Evolutionary conservation across 2,797 vertebrate genomes (phyloP).

Genomic region (Pseudochirops cupreus): DNA sequence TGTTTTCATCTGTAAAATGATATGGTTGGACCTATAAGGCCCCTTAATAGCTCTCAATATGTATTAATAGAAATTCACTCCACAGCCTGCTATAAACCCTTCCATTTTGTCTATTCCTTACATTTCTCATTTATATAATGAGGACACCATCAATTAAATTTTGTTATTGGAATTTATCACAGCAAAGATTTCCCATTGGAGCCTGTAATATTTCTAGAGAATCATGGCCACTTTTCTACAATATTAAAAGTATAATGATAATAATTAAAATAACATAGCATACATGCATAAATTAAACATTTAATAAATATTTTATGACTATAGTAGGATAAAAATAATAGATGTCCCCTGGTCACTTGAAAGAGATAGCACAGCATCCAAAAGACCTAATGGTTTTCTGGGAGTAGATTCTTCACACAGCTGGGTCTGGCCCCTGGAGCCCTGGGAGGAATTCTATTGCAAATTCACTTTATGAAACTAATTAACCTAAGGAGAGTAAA

Average conservation of each 20-base stretch:
- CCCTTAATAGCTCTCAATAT: background rate
- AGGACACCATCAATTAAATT: background rate
- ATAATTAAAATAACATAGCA: slow-evolving; percentile 22
- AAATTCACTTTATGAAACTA: slow-evolving; percentile 60
- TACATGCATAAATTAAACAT: slow-evolving; percentile 25
- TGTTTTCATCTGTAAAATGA: background rate
- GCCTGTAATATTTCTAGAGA: slow-evolving; percentile 38
- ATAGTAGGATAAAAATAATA: slow-evolving; percentile 24
- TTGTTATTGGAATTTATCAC: background rate
- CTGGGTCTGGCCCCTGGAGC: slow-evolving; percentile 45
- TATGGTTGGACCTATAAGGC: background rate
- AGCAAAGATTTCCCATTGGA: slow-evolving; percentile 37
- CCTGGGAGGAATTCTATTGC: slow-evolving; percentile 23
- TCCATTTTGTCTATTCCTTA: slow-evolving; percentile 9
- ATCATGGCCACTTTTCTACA: slow-evolving; percentile 25
- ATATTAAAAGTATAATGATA: slow-evolving; percentile 23
- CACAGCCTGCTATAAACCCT: background rate
- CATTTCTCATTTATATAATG: background rate
- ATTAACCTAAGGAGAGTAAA: slow-evolving; percentile 67
- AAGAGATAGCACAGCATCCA: slow-evolving; percentile 31
- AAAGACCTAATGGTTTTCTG: slow-evolving; percentile 22
- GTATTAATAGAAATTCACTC: background rate
- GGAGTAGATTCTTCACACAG: slow-evolving; percentile 52
- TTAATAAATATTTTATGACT: slow-evolving; percentile 30
- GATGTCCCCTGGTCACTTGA: background rate